Percentiles rank a stretch among this genome's conserved stretches.
These are phyloP conservation scores for Pitta sordida DNA, from an alignment of 2,113 vertebrate genomes.

Conservation along the genomic window DNA sequence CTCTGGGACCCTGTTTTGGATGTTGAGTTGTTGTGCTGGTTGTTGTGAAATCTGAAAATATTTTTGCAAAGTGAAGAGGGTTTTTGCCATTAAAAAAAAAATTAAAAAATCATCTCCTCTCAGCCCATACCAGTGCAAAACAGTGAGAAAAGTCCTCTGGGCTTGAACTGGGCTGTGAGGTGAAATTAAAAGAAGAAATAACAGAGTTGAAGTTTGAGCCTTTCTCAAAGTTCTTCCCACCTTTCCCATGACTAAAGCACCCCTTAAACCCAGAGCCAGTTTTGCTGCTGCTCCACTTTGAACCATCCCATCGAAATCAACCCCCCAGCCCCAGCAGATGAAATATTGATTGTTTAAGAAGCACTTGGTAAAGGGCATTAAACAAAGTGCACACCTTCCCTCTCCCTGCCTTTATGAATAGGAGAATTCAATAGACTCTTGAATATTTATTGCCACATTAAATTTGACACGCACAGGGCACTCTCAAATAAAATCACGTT, in stretches of 20 bases:
- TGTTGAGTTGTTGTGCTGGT: too few relatives aligned
- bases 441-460: background rate
- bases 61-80: background rate
- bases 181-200: background rate
- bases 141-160: background rate
- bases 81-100: too few relatives aligned
- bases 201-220: background rate
- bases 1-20: rapidly evolving
- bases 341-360: background rate
- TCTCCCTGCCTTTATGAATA: background rate
- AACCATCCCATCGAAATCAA: background rate
- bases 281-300: background rate
- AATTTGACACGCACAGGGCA: background rate
- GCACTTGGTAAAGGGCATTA: background rate
- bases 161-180: background rate
- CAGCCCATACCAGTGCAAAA: background rate
- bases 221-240: background rate
- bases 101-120: background rate
- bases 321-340: background rate
- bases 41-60: background rate
- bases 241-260: background rate
- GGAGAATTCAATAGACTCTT: background rate
- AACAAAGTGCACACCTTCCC: background rate
- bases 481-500: background rate
- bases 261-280: background rate